Conservation (phyloP, 2,113 vertebrate genomes). For the Anolis carolinensis region DNA sequence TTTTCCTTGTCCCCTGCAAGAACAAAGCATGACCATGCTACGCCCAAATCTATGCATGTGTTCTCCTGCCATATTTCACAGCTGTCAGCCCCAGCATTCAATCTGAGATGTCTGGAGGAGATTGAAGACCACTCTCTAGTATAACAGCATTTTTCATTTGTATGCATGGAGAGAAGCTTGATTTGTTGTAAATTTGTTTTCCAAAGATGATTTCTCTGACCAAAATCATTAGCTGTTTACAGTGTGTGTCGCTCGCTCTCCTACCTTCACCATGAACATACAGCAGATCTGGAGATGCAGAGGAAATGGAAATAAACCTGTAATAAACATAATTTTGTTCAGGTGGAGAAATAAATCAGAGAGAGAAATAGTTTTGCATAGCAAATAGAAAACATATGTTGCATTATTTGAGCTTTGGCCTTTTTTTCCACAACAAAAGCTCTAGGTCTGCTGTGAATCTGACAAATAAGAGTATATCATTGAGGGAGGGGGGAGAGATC, state of each 20-base stretch:
- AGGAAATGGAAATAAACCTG: slow-evolving; percentile 76
- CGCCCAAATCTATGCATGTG: slow-evolving; percentile 55
- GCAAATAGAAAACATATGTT: slow-evolving; percentile 78
- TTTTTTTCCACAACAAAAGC: slow-evolving; percentile 71
- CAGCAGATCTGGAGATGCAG: slow-evolving; percentile 56
- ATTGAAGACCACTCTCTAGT: slow-evolving; percentile 57
- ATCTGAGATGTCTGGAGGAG: slow-evolving; percentile 53
- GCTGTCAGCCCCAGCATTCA: slow-evolving; percentile 45
- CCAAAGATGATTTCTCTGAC: slow-evolving; percentile 63
- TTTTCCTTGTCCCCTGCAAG: not conserved
- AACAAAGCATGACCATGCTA: slow-evolving; percentile 28
- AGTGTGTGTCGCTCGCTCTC: slow-evolving; percentile 52
- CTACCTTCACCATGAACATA: not conserved
- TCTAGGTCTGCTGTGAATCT: slow-evolving; percentile 66
- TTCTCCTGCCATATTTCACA: slow-evolving; percentile 54
- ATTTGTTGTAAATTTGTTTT: slow-evolving; percentile 69
- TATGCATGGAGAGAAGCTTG: slow-evolving; percentile 59
- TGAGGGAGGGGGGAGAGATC: slow-evolving; percentile 61
- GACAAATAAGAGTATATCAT: slow-evolving; percentile 68
- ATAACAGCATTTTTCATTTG: slow-evolving; percentile 58
- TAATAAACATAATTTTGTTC: slow-evolving; percentile 79
- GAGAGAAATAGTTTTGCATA: slow-evolving; percentile 73
- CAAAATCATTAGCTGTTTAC: slow-evolving; percentile 63
- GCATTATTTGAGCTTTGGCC: slow-evolving; percentile 70
- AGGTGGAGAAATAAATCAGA: slow-evolving; percentile 76